phyloP scores from a whole-genome alignment of 2,113 vertebrate genomes.

The Thomomys bottae region DNA sequence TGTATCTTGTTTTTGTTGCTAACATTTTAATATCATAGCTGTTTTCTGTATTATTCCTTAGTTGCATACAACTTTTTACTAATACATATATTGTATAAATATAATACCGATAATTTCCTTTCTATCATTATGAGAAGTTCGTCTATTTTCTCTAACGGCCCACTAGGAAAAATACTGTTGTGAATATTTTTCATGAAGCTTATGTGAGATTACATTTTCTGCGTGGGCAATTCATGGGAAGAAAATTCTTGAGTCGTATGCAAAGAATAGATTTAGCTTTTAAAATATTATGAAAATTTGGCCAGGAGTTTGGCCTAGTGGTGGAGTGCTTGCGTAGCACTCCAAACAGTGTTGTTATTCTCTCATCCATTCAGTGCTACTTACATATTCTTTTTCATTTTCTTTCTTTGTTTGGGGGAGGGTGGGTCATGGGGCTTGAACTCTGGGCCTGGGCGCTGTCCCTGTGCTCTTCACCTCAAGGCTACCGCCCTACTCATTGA shows the following conservation, averaged over 20 bases:
- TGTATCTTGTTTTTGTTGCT: background rate
- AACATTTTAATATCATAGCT: background rate
- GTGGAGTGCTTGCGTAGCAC: too few relatives aligned
- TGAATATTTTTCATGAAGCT: background rate
- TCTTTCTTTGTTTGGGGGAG: too few relatives aligned
- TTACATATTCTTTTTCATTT: background rate
- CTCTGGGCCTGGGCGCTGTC: too few relatives aligned
- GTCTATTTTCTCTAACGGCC: background rate
- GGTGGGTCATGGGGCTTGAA: too few relatives aligned
- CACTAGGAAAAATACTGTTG: background rate
- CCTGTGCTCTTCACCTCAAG: too few relatives aligned
- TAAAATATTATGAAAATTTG: background rate
- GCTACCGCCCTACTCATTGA: too few relatives aligned
- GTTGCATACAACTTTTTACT: too few relatives aligned
- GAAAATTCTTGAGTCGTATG: background rate
- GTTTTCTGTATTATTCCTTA: too few relatives aligned
- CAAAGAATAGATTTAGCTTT: background rate
- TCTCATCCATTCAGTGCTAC: background rate
- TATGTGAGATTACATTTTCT: background rate
- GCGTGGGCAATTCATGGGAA: background rate
- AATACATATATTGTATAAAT: too few relatives aligned
- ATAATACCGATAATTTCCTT: too few relatives aligned
- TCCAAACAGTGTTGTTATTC: background rate
- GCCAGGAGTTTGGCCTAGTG: too few relatives aligned
- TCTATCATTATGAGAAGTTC: too few relatives aligned